Conservation (phyloP, 2,113 vertebrate genomes). For the Herpailurus yagouaroundi region DNA sequence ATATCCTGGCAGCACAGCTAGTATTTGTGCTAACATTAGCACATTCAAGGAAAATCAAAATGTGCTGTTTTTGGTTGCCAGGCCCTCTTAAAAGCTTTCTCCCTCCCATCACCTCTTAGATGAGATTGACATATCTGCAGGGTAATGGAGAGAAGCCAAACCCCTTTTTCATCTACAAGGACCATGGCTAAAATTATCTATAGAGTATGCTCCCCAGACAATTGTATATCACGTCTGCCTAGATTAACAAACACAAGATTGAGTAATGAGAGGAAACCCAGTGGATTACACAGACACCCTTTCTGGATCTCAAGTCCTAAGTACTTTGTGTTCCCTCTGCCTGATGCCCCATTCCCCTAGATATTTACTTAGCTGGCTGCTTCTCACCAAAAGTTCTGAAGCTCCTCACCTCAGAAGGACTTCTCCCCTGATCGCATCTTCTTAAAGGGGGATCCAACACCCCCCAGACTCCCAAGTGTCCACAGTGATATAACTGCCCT, state of each 20-base stretch:
- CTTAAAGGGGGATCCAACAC: accelerated
- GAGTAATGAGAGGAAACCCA: neutral
- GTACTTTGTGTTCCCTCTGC: neutral
- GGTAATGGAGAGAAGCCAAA: neutral
- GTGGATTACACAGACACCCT: neutral
- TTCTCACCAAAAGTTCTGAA: neutral
- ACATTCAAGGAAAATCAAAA: neutral
- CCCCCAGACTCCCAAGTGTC: neutral
- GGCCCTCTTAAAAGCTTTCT: neutral
- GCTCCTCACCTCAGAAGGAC: neutral
- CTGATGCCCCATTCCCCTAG: neutral
- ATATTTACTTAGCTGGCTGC: neutral
- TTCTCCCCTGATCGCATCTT: neutral
- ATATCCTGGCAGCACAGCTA: neutral
- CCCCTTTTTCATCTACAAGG: neutral
- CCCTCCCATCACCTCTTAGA: neutral
- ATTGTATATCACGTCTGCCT: neutral
- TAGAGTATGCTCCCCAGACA: neutral
- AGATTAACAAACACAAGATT: neutral
- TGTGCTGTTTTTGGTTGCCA: neutral
- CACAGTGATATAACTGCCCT: accelerated
- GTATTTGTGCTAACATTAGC: neutral
- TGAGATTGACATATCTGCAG: neutral
- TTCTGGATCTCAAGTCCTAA: neutral
- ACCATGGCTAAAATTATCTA: neutral